Conservation (phyloP, 2,113 vertebrate genomes). For the Plectropomus leopardus region DNA sequence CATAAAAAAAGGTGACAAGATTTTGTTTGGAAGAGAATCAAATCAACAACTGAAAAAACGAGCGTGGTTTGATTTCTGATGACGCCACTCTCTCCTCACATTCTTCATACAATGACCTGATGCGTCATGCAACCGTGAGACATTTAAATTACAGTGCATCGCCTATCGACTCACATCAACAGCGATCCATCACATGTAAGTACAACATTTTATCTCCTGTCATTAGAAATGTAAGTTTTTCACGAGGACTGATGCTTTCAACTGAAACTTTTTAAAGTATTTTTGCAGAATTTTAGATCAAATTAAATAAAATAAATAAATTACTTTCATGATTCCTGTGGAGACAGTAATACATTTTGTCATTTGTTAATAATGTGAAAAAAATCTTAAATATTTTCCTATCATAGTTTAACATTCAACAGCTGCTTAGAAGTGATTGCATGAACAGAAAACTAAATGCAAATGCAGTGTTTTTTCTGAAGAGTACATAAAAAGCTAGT, state of each 20-base stretch:
- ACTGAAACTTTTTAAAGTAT: neutral
- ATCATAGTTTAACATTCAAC: neutral
- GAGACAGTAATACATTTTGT: neutral
- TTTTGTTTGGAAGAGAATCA: neutral
- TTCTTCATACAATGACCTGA: neutral
- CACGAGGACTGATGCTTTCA: neutral
- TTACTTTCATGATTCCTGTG: neutral
- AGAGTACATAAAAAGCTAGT: neutral
- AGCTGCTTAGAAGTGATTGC: neutral
- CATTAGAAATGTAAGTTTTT: neutral
- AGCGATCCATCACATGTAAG: neutral
- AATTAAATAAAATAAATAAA: neutral
- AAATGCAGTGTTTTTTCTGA: no score
- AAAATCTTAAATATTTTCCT: neutral
- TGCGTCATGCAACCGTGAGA: neutral
- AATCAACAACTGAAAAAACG: neutral
- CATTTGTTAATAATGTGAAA: neutral
- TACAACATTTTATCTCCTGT: neutral
- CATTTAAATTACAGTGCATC: neutral
- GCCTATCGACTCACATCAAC: no score
- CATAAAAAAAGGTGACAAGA: neutral
- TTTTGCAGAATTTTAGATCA: neutral
- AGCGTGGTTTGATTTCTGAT: neutral
- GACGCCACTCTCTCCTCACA: neutral
- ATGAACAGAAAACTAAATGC: neutral